Percentiles rank a stretch among this genome's conserved stretches.
Conservation (phyloP, 1,140 invertebrate species). For the Steinernema khuongi region DNA sequence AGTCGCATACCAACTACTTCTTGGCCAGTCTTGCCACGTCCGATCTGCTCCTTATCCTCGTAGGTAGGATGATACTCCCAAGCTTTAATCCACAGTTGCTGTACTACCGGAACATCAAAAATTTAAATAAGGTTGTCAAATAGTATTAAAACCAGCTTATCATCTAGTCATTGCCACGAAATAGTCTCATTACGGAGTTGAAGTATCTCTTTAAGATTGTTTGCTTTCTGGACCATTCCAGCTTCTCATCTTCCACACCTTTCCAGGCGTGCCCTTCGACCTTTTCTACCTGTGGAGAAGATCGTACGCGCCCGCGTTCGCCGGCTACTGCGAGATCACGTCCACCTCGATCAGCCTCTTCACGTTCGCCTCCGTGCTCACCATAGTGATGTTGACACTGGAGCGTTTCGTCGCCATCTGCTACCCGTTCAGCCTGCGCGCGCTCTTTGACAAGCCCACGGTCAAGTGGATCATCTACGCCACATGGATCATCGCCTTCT, state of each 20-base stretch:
- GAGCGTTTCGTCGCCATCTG: conserved; percentile 55
- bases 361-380: conserved; percentile 52
- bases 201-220: too few relatives aligned
- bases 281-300: conserved; percentile 33
- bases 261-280: conserved; percentile 64
- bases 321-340: conserved; percentile 46
- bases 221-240: too few relatives aligned
- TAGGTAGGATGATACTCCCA: too few relatives aligned
- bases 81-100: too few relatives aligned
- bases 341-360: conserved; percentile 53
- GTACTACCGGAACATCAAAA: too few relatives aligned
- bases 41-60: conserved; percentile 74
- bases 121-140: too few relatives aligned
- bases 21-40: conserved; percentile 83
- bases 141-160: too few relatives aligned
- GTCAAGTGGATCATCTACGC: conserved; percentile 32
- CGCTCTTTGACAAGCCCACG: conserved; percentile 29
- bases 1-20: conserved; percentile 82
- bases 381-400: conserved; percentile 42
- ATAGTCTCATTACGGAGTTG: too few relatives aligned
- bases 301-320: conserved; percentile 15
- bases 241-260: too few relatives aligned
- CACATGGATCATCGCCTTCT: conserved; percentile 51
- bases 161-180: too few relatives aligned
- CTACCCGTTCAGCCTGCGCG: conserved; percentile 48